Evolutionary conservation across 2,888 invertebrate genomes (phyloP), one percentile per base, ranked within the genome.

Genomic region (Hemithea aestivaria): DNA sequence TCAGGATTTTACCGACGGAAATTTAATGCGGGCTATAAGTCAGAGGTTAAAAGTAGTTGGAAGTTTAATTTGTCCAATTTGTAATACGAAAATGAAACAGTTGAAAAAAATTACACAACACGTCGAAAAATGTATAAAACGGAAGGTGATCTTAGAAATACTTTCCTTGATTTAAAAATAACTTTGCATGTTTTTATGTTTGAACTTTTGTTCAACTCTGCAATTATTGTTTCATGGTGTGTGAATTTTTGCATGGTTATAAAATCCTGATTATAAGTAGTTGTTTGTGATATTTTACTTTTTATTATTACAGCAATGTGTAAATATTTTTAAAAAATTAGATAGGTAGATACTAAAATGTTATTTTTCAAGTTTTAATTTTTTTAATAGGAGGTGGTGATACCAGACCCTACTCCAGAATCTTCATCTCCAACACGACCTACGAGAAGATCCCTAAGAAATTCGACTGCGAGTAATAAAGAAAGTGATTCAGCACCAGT

Each of bases 41-140:
- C 23, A 51, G 30, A 63, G 44, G 35, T 40, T 73, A 11, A 53
- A 58, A 27, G 23, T 27, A 10, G 20, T 26, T 7, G 58, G 60
- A 8, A 28, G 40, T 12, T 45, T 73, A 12, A 57, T 49, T 43
- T 77, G 76, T 46, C 50, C 61, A 31, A 54, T 67, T 51, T 76
- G 75, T 43, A 34, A 45, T 34, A 38, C 31, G 31, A 51, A 61
- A 51, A 45, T 52, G 4, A 61, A 45, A 23, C 43, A 47, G 6
- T 37, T 61, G 7, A 51, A 51, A 9, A 60, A 58, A 21, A 71
- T 66, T 45, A 38, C 61, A 9, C 20, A 35, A 7, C 71, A 76
- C 44, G 37, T 69, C 1, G 45, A 56, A 38, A 47, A 43, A 20
- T 73, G 72, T 46, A 40, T 59, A 10, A 30, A 45, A 37, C 45